These are phyloP conservation scores for human (Homo sapiens) DNA, from an alignment of 2,113 vertebrate species.

Conservation along the genomic window GRCh38 chr12:52669001-52669500, in stretches of 20 bases:
- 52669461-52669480: not conserved
- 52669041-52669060: not conserved
- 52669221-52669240: not conserved
- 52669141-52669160: not conserved
- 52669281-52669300: not conserved
- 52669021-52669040: not conserved
- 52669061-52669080: not conserved
- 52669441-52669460: not conserved
- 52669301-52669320: not conserved
- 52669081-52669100: not conserved
- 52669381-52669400: not conserved
- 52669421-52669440: not conserved
- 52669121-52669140: not conserved
- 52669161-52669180: not conserved
- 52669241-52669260: not conserved
- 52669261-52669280: not conserved
- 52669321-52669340: not conserved
- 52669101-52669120: not conserved
- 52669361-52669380: constrained; percentile 20
- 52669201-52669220: not conserved
- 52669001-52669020: not conserved
- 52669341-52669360: constrained; percentile 12
- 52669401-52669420: not conserved
- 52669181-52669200: not conserved
- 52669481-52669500: not conserved